Conservation (phyloP, 2,888 invertebrate genomes). For the Nebria brevicollis region DNA sequence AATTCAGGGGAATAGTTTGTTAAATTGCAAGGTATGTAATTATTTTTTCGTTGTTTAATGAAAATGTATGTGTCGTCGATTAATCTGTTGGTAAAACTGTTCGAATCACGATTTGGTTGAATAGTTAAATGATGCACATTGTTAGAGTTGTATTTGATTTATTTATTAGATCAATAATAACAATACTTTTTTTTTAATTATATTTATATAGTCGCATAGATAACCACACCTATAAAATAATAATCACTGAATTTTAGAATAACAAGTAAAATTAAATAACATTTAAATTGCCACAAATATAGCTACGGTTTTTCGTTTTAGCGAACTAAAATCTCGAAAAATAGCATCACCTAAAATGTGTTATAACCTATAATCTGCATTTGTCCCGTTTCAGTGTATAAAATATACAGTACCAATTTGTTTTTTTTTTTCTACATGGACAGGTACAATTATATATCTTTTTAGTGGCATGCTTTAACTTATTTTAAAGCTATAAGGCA, state of each 20-base stretch:
- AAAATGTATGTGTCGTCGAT: not conserved
- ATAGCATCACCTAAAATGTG: slow-evolving; percentile 31
- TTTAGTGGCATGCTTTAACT: slow-evolving; percentile 42
- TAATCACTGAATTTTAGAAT: slow-evolving; percentile 38
- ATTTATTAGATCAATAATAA: slow-evolving; percentile 37
- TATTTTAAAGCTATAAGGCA: slow-evolving; percentile 44
- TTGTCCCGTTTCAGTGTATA: slow-evolving; percentile 34
- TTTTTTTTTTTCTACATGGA: slow-evolving; percentile 25
- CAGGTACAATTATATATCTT: slow-evolving; percentile 33
- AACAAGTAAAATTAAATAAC: slow-evolving; percentile 30
- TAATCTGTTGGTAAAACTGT: not conserved
- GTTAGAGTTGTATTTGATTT: slow-evolving; percentile 30
- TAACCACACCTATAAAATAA: slow-evolving; percentile 44
- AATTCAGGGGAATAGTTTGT: not conserved
- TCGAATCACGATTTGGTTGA: not conserved
- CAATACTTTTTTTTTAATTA: slow-evolving; percentile 38
- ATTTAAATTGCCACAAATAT: slow-evolving; percentile 32
- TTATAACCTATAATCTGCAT: slow-evolving; percentile 19
- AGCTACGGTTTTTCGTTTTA: slow-evolving; percentile 4
- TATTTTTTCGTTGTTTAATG: not conserved
- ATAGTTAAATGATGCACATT: not conserved
- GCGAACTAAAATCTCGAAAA: slow-evolving; percentile 35
- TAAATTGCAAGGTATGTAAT: not conserved
- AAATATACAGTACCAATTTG: slow-evolving; percentile 35
- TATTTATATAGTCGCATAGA: slow-evolving; percentile 6